Conservation (phyloP, 2,113 vertebrate genomes). For the Zapornia atra region DNA sequence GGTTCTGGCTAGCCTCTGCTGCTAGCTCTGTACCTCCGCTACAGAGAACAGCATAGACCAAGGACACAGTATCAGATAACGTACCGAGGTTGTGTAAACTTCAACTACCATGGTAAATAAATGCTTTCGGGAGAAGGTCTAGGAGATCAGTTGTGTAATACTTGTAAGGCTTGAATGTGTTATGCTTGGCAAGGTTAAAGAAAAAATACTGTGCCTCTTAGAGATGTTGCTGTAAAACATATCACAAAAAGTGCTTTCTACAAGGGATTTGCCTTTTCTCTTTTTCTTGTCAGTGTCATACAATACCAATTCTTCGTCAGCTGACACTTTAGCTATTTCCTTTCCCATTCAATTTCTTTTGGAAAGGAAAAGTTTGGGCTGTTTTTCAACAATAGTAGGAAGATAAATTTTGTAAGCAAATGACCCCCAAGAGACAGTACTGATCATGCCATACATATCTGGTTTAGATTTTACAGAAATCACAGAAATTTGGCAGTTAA, state of each 20-base stretch:
- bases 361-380: background rate
- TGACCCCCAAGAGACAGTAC: background rate
- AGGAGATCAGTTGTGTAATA: background rate
- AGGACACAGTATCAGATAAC: background rate
- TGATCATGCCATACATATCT: background rate
- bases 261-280: background rate
- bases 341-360: conserved; percentile 17
- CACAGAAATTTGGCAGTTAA: background rate
- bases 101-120: background rate
- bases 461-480: conserved; percentile 3
- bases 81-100: background rate
- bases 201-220: background rate
- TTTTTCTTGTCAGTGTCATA: background rate
- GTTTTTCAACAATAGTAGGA: background rate
- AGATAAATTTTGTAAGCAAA: conserved; percentile 25
- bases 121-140: background rate
- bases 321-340: conserved; percentile 8
- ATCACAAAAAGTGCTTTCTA: background rate
- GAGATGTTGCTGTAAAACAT: background rate
- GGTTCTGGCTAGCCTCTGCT: background rate
- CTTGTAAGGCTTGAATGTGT: background rate
- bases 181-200: background rate
- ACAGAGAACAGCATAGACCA: background rate
- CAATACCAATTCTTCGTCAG: background rate
- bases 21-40: background rate